Base-by-base conservation (phyloP, 2,797 vertebrate genomes). In the Eleutherodactylus coqui region DNA sequence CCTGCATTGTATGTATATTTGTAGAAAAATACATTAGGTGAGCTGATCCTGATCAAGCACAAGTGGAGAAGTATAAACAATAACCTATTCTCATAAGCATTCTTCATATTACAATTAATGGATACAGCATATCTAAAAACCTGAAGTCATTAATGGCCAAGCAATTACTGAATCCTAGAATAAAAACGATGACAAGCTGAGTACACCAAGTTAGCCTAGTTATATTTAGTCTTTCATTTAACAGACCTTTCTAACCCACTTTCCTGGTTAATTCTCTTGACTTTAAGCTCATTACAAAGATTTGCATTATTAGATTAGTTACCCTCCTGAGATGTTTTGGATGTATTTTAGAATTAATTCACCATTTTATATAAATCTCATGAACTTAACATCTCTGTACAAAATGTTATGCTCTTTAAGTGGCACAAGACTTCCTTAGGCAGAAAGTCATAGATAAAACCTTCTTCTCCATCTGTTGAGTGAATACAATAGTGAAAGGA, bases 401-500 rank as follows among this genome's bases (percentile, higher is more conserved):
- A 38, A 69, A 41, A 38, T 69, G 67, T 69, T 69, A 69, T 69
- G 8, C 67, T 38, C 21, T 38, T 21, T 36, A 55, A 53, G 51
- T 5, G 21, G 4, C 13, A 58, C 49, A 58, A 38, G 53, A 19
- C 75, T 77, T 77, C 4, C 29, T 77, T 51, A 47, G 69, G 43
- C 21, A 51, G 43, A 51, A 53, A n/a, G 36, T 27, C 36, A 1
- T 43, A 10, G 29, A 69, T 45, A 69, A 78, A 34, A 69, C 43
- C 34, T 17, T 24, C 14, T 55, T 77, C 24, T 73, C 51, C 62
- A 85, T 53, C 77, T 85, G 36, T 82, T 81, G 47, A 82, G 49
- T 41, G 75, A 86, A 76, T 69, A 53, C 58, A 82, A 83, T 82
- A 75, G 58, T 75, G 34, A 70, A 77, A 83, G 41, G 36, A 4